Base-by-base conservation (phyloP, 2,888 invertebrate genomes). In the Parelbella ahira region DNA sequence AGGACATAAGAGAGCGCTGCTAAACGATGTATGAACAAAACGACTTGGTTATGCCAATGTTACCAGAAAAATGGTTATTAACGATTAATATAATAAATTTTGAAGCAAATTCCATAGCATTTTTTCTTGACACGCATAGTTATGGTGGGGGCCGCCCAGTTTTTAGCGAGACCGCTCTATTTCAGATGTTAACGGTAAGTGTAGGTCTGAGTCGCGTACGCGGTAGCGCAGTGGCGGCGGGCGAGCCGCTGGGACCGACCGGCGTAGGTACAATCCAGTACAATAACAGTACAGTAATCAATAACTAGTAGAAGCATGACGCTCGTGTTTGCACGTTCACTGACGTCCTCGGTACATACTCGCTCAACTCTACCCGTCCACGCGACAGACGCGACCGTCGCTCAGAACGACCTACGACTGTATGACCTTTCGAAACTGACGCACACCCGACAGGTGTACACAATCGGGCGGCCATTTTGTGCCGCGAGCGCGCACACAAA, bases 181-280 rank as follows among this genome's bases (percentile, higher is more conserved):
- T 86, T 82, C 86, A 86, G 87, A 87, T 86, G 84, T 82, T 87
- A 77, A 86, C 87, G 86, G 87, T 87, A 86, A 86, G 87, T 86
- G 58, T 80, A 82, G 83, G 75, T 79, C 72, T 67, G 71, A 68
- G 65, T 63, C 68, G 64, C 66, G 63, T 76, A 74, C 76, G 72
- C 63, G 46, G 32, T 29, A 23, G 37, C 44, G 48, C 52, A 32
- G 9, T 25, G 10, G 33, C 41, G 27, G 25, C 41, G 41, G 15
- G 28, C 42, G 34, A 27, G 41, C 24, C 43, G 21, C n/a, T 23
- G 21, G 27, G 11, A 25, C 32, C n/a, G 9, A 25, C 24, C 28
- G 38, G 48, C 49, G 51, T 58, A 55, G 59, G 53, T 56, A 54
- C 52, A 49, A 39, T 42, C 44, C 48, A 51, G 50, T 53, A 42